These are phyloP conservation scores for Tokudaia tokunoshimensis DNA, from an alignment of 2,797 vertebrate species.

Conservation along the genomic window DNA sequence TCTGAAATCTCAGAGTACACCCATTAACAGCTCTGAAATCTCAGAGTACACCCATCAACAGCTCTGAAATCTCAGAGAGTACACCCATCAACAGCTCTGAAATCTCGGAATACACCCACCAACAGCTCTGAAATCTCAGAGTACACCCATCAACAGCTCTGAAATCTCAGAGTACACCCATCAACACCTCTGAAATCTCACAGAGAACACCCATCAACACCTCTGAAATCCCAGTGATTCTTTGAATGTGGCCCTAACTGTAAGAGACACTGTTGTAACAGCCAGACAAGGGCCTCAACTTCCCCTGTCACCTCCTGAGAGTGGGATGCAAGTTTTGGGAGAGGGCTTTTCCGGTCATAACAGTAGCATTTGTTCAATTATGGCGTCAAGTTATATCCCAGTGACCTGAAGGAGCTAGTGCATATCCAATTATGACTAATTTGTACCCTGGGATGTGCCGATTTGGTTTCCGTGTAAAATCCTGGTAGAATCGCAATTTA, in stretches of 20 bases:
- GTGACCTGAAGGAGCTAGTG: conserved; percentile 73
- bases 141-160: background rate
- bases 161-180: background rate
- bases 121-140: too few relatives aligned
- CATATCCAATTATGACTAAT: conserved; percentile 78
- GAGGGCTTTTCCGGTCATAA: conserved; percentile 59
- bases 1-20: background rate
- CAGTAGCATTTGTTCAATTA: conserved; percentile 74
- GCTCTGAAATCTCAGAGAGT: too few relatives aligned
- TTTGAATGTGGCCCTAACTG: background rate
- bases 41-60: too few relatives aligned
- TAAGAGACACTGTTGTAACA: background rate
- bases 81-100: too few relatives aligned
- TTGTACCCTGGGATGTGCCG: conserved; percentile 68
- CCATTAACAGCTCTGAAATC: background rate
- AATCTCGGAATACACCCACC: too few relatives aligned
- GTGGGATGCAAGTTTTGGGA: conserved; percentile 47
- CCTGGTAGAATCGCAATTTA: conserved; percentile 72
- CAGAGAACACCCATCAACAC: background rate
- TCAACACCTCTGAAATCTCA: too few relatives aligned
- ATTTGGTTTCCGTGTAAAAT: conserved; percentile 70
- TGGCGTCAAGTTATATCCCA: conserved; percentile 70
- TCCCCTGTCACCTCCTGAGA: background rate
- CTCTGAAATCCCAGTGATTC: background rate
- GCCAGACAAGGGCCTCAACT: background rate